These are phyloP conservation scores for Diplogasteroides magnus DNA, from an alignment of 1,140 invertebrate species.

Conservation along the genomic window DNA sequence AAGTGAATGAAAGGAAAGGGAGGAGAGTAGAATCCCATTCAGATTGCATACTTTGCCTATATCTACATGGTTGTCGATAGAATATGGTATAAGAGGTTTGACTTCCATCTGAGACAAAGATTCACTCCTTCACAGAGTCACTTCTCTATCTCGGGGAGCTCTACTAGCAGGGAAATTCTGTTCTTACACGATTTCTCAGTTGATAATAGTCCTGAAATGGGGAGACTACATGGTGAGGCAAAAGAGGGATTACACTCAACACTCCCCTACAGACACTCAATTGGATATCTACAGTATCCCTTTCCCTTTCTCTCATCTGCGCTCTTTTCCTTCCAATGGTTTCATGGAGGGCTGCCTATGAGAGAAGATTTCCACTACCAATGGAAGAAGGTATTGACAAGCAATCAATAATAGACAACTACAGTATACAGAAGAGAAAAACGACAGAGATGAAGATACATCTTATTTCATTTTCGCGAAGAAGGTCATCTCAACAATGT, in stretches of 20 bases:
- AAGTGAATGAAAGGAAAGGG: slow-evolving; percentile 55
- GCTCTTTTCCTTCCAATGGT: slow-evolving; percentile 73
- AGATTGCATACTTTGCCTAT: slow-evolving; percentile 81
- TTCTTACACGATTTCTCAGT: slow-evolving; percentile 66
- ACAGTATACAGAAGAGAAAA: background rate
- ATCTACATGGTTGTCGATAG: slow-evolving; percentile 82
- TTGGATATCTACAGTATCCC: slow-evolving; percentile 67
- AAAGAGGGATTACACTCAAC: background rate
- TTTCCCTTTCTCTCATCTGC: slow-evolving; percentile 69
- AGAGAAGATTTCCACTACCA: slow-evolving; percentile 16
- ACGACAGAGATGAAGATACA: slow-evolving; percentile 13
- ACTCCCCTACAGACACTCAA: slow-evolving; percentile 62
- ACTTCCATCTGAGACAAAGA: background rate
- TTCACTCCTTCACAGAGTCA: slow-evolving; percentile 60
- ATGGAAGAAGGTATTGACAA: slow-evolving; percentile 6
- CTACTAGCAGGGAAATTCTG: slow-evolving; percentile 69
- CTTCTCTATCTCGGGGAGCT: slow-evolving; percentile 70
- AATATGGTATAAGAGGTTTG: slow-evolving; percentile 63
- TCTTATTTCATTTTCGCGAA: slow-evolving; percentile 33
- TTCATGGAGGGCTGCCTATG: slow-evolving; percentile 55
- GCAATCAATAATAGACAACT: slow-evolving; percentile 1
- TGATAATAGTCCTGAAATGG: slow-evolving; percentile 64
- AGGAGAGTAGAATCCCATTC: background rate
- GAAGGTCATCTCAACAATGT: slow-evolving; percentile 57
- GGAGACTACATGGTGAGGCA: slow-evolving; percentile 60